These are phyloP conservation scores for Halocynthia aurantium DNA, from an alignment of 23 tunicate species.

Conservation along the genomic window DNA sequence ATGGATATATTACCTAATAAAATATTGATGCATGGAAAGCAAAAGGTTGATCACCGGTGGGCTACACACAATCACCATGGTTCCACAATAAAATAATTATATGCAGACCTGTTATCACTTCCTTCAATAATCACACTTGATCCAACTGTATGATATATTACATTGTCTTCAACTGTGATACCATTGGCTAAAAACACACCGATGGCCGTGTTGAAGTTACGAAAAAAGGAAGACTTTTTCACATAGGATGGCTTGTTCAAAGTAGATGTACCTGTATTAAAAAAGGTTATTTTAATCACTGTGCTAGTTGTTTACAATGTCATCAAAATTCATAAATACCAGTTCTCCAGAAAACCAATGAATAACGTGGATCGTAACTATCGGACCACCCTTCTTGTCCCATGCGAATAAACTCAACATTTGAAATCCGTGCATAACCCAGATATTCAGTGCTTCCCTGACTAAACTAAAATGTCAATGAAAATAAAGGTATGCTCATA, in stretches of 20 bases:
- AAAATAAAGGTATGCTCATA: not conserved
- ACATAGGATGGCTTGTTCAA: constrained; percentile 47
- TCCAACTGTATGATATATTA: constrained; percentile 61
- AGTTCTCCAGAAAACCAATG: constrained; percentile 54
- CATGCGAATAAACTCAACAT: constrained; percentile 73
- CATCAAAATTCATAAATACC: constrained; percentile 20
- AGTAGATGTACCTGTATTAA: constrained; percentile 8
- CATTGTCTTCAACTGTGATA: constrained; percentile 43
- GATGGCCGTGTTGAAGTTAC: constrained; percentile 65
- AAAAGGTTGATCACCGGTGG: too few relatives aligned
- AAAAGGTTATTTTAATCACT: not conserved
- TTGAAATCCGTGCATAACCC: constrained; percentile 73
- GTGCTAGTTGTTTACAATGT: not conserved
- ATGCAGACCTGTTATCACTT: constrained; percentile 29
- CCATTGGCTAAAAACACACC: constrained; percentile 70
- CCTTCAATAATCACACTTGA: constrained; percentile 32
- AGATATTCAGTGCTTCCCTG: not conserved
- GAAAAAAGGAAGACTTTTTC: constrained; percentile 43
- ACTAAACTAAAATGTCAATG: not conserved
- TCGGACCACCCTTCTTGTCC: constrained; percentile 98
- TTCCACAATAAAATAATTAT: not conserved
- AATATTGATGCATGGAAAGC: too few relatives aligned
- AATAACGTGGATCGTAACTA: constrained; percentile 65
- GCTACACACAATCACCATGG: too few relatives aligned
- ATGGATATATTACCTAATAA: too few relatives aligned